A percentile compares a stretch with the other conserved stretches of the same genome.
Conservation (phyloP, 1,140 invertebrate genomes). For the Homalodisca vitripennis region DNA sequence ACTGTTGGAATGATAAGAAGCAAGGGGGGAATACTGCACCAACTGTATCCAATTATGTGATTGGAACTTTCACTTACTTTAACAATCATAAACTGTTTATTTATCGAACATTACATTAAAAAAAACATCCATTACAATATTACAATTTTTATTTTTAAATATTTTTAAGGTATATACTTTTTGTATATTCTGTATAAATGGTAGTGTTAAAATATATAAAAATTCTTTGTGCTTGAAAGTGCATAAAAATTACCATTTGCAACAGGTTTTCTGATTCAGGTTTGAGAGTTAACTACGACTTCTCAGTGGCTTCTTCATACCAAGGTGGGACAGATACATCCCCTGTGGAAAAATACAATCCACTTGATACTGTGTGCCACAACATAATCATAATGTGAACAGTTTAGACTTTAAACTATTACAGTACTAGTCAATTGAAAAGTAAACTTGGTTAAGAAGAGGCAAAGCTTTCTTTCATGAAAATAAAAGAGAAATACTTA, state of each 20-base stretch:
- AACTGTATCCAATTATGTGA: not conserved
- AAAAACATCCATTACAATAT: not conserved
- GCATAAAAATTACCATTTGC: not conserved
- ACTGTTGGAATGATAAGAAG: not conserved
- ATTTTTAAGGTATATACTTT: not conserved
- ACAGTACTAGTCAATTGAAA: no score
- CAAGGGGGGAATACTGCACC: not conserved
- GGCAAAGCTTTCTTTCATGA: no score
- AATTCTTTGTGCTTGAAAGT: not conserved
- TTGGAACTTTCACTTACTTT: no score
- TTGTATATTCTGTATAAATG: not conserved
- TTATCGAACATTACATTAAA: not conserved
- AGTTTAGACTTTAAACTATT: no score
- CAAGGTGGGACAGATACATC: not conserved
- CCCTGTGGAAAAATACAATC: not conserved
- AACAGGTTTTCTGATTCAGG: not conserved
- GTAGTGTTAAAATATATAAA: constrained; percentile 4
- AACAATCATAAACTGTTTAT: not conserved
- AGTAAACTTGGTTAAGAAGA: no score
- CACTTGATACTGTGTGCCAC: not conserved
- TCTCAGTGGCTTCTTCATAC: not conserved
- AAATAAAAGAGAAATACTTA: no score
- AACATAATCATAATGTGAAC: not conserved
- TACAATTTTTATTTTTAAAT: not conserved
- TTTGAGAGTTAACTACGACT: not conserved